phyloP scores from a whole-genome alignment of 2,797 vertebrate genomes.

The Parambassis ranga region DNA sequence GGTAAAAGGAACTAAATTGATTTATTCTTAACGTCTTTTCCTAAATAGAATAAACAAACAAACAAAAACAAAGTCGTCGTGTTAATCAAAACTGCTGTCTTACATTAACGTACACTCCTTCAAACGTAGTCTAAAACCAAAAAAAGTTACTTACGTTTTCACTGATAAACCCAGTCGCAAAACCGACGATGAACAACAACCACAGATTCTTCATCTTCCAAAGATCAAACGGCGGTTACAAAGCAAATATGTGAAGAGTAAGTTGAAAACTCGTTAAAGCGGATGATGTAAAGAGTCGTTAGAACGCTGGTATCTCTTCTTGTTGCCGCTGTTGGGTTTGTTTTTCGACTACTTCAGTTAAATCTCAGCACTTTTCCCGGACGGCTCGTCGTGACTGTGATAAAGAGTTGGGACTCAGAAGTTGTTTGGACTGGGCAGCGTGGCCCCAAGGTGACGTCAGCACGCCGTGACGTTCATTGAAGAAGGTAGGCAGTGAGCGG shows the following conservation, averaged over 20 bases:
- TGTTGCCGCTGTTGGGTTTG: not conserved
- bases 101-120: rapidly evolving
- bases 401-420: slow-evolving; percentile 22
- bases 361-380: not conserved
- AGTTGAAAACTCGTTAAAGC: no score
- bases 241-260: not conserved
- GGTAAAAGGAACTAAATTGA: no score
- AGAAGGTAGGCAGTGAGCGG: not conserved
- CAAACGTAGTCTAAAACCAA: not conserved
- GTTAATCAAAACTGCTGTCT: rapidly evolving
- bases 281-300: no score
- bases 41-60: no score
- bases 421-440: slow-evolving; percentile 69
- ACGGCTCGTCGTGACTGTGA: not conserved
- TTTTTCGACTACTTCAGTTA: not conserved
- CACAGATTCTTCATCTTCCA: slow-evolving; percentile 66
- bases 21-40: no score
- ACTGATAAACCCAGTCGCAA: slow-evolving; percentile 61
- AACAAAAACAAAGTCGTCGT: not conserved
- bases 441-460: slow-evolving; percentile 66
- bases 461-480: slow-evolving; percentile 33
- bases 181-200: slow-evolving; percentile 64
- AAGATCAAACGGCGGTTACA: not conserved
- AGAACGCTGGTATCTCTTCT: not conserved
- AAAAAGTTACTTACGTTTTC: slow-evolving; percentile 58